Evolutionary conservation across 1,140 invertebrate species (phyloP).

Genomic region (Drosophila ercepeae): DNA sequence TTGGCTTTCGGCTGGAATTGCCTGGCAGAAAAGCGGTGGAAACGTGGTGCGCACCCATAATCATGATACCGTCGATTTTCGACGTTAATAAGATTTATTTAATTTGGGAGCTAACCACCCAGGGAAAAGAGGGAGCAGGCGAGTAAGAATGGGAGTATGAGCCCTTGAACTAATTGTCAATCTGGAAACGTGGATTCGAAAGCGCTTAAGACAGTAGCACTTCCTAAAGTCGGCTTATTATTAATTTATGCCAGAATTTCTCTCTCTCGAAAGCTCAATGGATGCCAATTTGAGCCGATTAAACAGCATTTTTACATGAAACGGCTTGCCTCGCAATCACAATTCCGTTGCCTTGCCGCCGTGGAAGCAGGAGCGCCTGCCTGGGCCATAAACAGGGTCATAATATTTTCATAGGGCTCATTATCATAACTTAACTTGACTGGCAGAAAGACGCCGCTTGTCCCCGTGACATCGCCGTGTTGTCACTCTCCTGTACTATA

Average conservation of each 20-base stretch:
- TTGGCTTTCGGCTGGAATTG: neutral
- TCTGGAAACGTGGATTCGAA: slow-evolving; percentile 1
- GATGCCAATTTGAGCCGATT: slow-evolving; percentile 51
- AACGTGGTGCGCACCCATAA: slow-evolving; percentile 34
- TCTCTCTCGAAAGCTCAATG: neutral
- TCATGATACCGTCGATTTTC: slow-evolving; percentile 27
- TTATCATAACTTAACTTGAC: slow-evolving; percentile 26
- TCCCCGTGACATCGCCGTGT: slow-evolving; percentile 9
- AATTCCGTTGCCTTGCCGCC: slow-evolving; percentile 19
- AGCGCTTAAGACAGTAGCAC: slow-evolving; percentile 12
- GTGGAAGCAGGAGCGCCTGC: neutral
- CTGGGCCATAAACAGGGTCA: slow-evolving; percentile 23
- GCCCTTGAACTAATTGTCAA: slow-evolving; percentile 39
- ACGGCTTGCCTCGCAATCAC: slow-evolving; percentile 18
- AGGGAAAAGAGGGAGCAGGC: neutral
- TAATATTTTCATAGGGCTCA: slow-evolving; percentile 44
- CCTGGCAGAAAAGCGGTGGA: slow-evolving; percentile 15
- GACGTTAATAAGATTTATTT: slow-evolving; percentile 38
- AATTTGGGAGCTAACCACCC: slow-evolving; percentile 14
- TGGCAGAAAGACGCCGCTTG: neutral
- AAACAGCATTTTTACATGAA: slow-evolving; percentile 16
- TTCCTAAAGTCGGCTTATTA: slow-evolving; percentile 32
- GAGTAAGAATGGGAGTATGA: neutral
- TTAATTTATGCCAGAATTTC: slow-evolving; percentile 40
- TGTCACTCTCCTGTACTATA: slow-evolving; percentile 1